phyloP scores from a whole-genome alignment of 1,140 invertebrate genomes.

The Pseudoatta argentina region DNA sequence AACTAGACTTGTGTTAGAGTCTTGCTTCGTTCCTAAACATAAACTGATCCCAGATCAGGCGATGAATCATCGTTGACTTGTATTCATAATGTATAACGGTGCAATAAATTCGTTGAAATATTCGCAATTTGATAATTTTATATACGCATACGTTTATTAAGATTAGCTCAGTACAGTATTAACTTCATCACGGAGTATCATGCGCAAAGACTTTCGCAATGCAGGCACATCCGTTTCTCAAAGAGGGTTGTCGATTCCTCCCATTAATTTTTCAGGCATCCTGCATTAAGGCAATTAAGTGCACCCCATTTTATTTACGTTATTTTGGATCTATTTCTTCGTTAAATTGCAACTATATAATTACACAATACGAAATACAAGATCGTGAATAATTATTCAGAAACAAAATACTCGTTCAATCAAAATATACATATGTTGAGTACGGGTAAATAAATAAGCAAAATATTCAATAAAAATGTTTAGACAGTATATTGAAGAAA shows the following conservation, averaged over 20 bases:
- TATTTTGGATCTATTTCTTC: slow-evolving; percentile 50
- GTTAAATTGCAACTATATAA: slow-evolving; percentile 19
- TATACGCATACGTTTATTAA: slow-evolving; percentile 68
- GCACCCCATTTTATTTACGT: slow-evolving; percentile 33
- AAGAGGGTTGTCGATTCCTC: slow-evolving; percentile 15
- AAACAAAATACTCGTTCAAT: slow-evolving; percentile 15
- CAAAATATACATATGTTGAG: slow-evolving; percentile 1
- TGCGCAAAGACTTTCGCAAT: slow-evolving; percentile 55
- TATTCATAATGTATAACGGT: not conserved
- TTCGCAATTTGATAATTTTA: slow-evolving; percentile 42
- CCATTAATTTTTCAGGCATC: slow-evolving; percentile 50
- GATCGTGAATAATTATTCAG: slow-evolving; percentile 23
- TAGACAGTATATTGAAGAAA: slow-evolving; percentile 23
- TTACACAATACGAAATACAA: slow-evolving; percentile 45
- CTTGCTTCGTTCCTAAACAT: slow-evolving; percentile 68
- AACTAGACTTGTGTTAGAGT: slow-evolving; percentile 46
- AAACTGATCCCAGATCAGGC: not conserved
- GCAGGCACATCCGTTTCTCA: slow-evolving; percentile 25
- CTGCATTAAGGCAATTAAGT: slow-evolving; percentile 70
- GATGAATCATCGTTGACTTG: not conserved
- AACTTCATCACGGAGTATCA: slow-evolving; percentile 49
- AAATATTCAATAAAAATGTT: slow-evolving; percentile 46
- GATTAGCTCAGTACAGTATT: slow-evolving; percentile 62
- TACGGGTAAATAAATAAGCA: slow-evolving; percentile 7
- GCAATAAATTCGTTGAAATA: slow-evolving; percentile 38